A percentile compares a stretch with the other conserved stretches of the same genome.
Conservation (phyloP, 2,888 invertebrate species). For the Sthenelais limicola region DNA sequence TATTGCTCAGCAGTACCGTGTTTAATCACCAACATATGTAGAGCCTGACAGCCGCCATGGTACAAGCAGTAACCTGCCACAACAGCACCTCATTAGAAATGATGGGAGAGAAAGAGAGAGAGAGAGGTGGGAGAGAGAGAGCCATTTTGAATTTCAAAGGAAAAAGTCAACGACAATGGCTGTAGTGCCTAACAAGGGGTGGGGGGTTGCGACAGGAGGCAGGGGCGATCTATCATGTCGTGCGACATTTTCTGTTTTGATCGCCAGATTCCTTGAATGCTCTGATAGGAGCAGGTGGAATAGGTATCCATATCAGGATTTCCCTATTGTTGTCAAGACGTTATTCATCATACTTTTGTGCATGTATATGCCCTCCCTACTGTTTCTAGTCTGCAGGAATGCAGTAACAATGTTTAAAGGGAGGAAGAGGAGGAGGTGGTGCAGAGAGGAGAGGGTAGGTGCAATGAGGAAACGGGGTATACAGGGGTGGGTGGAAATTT, state of each 20-base stretch:
- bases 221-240: constrained; percentile 25
- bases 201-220: no score
- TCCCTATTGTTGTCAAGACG: constrained; percentile 33
- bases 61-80: no score
- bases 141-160: constrained; percentile 37
- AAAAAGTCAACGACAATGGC: constrained; percentile 34
- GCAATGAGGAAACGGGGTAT: no score
- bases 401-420: no score
- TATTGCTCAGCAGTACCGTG: no score
- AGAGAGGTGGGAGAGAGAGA: no score
- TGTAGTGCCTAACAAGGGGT: constrained; percentile 20
- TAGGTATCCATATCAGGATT: constrained; percentile 29
- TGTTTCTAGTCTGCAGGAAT: constrained; percentile 34
- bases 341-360: constrained; percentile 37
- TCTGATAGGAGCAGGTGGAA: constrained; percentile 28
- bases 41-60: no score
- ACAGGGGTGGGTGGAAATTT: no score
- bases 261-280: constrained; percentile 39
- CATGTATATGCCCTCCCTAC: constrained; percentile 20
- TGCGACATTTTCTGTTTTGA: constrained; percentile 37
- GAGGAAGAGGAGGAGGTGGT: background rate
- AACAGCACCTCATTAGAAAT: no score
- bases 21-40: no score
- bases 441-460: no score
- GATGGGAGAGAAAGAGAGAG: no score